phyloP scores from a whole-genome alignment of 2,797 vertebrate genomes.

The Enteromius argenteus region DNA sequence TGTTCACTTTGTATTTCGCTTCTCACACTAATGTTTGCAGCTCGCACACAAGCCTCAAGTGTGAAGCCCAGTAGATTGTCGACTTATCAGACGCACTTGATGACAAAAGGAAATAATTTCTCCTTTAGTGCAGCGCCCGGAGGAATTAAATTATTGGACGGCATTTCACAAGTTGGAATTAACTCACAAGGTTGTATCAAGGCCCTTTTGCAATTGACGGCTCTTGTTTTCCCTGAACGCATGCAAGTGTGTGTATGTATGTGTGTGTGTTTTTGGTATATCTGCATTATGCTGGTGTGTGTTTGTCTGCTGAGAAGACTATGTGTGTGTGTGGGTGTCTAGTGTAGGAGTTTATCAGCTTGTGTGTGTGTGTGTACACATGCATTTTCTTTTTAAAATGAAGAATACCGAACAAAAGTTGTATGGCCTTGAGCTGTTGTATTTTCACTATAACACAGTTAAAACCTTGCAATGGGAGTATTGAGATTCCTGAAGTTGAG shows the following conservation, averaged over 20 bases:
- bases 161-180: constrained; percentile 33
- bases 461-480: background rate
- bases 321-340: constrained; percentile 17
- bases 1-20: constrained; percentile 1
- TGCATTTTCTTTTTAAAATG: constrained; percentile 5
- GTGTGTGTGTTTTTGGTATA: background rate
- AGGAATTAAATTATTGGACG: constrained; percentile 37
- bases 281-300: background rate
- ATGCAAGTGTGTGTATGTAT: background rate
- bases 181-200: constrained; percentile 46
- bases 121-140: constrained; percentile 16
- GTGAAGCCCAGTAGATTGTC: constrained; percentile 20
- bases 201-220: background rate
- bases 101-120: constrained; percentile 39
- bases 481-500: background rate
- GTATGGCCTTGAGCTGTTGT: constrained; percentile 37
- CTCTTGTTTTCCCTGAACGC: constrained; percentile 3
- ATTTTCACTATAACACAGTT: background rate
- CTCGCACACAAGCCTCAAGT: background rate
- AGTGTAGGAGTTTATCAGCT: constrained; percentile 27
- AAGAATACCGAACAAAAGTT: constrained; percentile 14
- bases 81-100: constrained; percentile 29
- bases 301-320: background rate
- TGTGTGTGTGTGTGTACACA: constrained; percentile 13
- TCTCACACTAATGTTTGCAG: background rate